Conservation (phyloP, 2,113 vertebrate genomes). For the Oxygymnocypris stewartii region DNA sequence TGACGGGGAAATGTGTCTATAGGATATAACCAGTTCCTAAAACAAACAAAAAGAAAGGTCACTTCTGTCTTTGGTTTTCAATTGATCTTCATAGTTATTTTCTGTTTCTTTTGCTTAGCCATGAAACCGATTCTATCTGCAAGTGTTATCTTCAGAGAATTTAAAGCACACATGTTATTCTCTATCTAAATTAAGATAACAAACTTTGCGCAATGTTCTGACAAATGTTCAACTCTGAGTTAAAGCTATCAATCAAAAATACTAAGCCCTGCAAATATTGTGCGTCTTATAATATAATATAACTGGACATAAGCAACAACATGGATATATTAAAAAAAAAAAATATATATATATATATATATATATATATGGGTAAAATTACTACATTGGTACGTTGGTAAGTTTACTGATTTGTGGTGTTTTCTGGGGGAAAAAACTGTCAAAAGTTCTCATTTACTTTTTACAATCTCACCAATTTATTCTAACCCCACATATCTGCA, state of each 20-base stretch:
- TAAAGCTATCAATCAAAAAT: background rate
- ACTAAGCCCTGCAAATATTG: background rate
- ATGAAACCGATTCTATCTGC: background rate
- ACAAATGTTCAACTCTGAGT: constrained; percentile 25
- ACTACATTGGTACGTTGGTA: background rate
- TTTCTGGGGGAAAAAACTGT: background rate
- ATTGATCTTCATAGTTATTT: background rate
- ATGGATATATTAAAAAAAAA: background rate
- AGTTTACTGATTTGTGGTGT: background rate
- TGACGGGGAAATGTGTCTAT: background rate
- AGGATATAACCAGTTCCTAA: background rate
- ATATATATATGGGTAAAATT: background rate
- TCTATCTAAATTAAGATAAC: background rate
- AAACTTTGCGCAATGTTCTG: constrained; percentile 19
- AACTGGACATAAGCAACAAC: background rate
- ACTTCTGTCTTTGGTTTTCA: background rate
- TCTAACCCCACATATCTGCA: background rate
- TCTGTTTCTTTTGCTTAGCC: background rate
- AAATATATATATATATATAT: background rate
- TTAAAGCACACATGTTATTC: background rate
- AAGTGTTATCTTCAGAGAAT: background rate
- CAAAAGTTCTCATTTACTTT: background rate
- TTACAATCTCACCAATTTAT: background rate
- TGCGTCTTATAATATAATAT: background rate
- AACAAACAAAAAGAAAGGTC: background rate